Evolutionary conservation across 2,113 vertebrate species (phyloP).

Genomic region (Chionis minor): DNA sequence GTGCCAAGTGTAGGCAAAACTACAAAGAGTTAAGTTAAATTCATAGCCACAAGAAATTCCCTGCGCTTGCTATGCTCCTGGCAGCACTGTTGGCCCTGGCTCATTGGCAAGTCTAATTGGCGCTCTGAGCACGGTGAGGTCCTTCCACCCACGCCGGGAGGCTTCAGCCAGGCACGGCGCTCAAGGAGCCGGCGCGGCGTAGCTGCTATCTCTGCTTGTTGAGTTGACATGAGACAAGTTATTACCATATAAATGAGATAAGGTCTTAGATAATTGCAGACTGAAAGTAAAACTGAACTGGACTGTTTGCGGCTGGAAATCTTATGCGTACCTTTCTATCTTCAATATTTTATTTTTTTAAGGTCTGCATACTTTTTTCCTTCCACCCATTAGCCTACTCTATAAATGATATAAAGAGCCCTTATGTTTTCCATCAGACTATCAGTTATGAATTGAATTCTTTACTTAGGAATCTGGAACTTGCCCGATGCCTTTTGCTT

Average conservation of each 20-base stretch:
- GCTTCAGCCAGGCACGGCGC: not conserved
- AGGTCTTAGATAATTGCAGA: constrained; percentile 70
- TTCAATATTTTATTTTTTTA: not conserved
- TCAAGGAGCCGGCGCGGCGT: not conserved
- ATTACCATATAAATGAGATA: constrained; percentile 84
- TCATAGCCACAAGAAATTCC: not conserved
- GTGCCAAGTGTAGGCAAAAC: accelerated
- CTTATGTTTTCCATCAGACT: not conserved
- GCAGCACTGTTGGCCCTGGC: not conserved
- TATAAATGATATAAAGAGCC: not conserved
- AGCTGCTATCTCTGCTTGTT: constrained; percentile 37
- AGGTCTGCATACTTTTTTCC: not conserved
- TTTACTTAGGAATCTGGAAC: not conserved
- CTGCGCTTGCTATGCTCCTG: not conserved
- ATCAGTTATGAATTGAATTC: not conserved
- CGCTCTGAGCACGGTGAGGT: not conserved
- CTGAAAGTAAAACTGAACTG: constrained; percentile 68
- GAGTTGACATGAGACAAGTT: constrained; percentile 52
- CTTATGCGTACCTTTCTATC: not conserved
- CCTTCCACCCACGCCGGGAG: not conserved
- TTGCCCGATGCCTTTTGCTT: not conserved
- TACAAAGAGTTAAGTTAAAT: not conserved
- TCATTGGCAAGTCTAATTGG: constrained; percentile 21
- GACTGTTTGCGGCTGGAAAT: constrained; percentile 9
- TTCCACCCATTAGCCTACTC: not conserved